phyloP scores from a whole-genome alignment of 2,113 vertebrate genomes.

The Chinchilla lanigera region DNA sequence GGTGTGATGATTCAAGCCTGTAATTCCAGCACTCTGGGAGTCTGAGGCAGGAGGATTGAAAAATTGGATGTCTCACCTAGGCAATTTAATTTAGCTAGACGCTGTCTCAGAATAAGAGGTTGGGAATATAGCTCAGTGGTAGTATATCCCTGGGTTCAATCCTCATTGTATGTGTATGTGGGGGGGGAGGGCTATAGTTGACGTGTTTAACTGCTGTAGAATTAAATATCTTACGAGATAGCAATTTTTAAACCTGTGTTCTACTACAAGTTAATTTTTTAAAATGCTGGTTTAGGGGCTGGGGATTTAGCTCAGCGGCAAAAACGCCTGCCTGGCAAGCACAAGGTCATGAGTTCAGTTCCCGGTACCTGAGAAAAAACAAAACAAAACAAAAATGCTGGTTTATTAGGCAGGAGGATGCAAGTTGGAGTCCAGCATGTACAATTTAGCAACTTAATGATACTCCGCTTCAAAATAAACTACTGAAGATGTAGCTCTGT shows the following conservation, averaged over 20 bases:
- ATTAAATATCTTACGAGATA: background rate
- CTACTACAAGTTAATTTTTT: background rate
- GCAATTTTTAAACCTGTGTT: background rate
- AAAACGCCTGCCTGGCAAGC: too few species aligned
- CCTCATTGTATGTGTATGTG: too few species aligned
- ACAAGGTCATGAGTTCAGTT: too few species aligned
- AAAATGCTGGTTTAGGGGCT: too few species aligned
- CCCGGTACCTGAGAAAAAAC: too few species aligned
- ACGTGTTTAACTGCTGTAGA: background rate
- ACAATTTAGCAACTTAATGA: background rate
- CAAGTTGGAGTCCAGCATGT: too few species aligned
- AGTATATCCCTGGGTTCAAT: background rate
- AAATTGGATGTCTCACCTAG: background rate
- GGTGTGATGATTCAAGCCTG: background rate
- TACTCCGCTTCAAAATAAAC: background rate
- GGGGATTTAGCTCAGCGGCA: too few species aligned
- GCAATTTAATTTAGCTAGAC: too few species aligned
- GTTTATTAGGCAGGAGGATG: too few species aligned
- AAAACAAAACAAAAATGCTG: too few species aligned
- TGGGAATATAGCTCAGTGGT: background rate
- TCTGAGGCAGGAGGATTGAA: background rate
- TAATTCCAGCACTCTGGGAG: background rate
- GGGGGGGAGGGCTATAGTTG: background rate
- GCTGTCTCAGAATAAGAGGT: background rate
- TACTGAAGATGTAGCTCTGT: background rate